Evolutionary conservation across 1,140 invertebrate species (phyloP), one percentile per base, ranked within the genome.

Genomic region (Atopsyche davidsoni): DNA sequence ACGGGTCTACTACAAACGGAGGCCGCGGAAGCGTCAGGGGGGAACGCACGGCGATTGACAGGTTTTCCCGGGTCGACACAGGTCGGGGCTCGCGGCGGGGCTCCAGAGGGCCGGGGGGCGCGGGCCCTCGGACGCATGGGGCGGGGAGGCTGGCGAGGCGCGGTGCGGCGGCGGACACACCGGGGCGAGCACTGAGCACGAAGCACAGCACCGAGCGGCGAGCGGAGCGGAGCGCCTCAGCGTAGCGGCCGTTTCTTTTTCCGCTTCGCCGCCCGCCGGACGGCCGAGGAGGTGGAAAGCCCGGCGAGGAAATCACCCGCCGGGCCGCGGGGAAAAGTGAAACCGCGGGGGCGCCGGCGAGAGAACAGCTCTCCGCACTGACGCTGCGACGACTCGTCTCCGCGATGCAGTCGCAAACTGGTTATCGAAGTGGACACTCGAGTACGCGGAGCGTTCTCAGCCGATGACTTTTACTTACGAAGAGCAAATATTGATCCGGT

Each of bases 211-310:
- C 36, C 17, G 36, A 36, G 6, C 34, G 34, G 34, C 34, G 14
- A 51, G 40, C 48, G 41, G 6, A 6, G 34, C 6, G 6, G 14
- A 51, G 40, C 48, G 41, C 19, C 51, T 42, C 55, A 42, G 17
- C 31, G 46, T 53, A 43, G 53, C 53, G 51, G 40, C 40, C 46
- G 53, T 55, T 44, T 55, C 53, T 47, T 55, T 55, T 55, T 55
- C 53, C 53, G 50, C 19, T 55, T 46, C 40, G 46, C 32, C 45
- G 46, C 34, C 13, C 53, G 18, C 36, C 36, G 44, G 31, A 19
- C 34, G 44, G 44, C 35, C 25, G 51, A 28, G 43, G 41, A 28
- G 34, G 34, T 49, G 51, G 51, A 53, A 57, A 52, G 50, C 49
- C 19, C 44, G 14, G 35, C 36, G 35, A 36, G 43, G 43, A 46